Evolutionary conservation across 2,888 invertebrate species (phyloP).

Genomic region (Gnatocerus cornutus): DNA sequence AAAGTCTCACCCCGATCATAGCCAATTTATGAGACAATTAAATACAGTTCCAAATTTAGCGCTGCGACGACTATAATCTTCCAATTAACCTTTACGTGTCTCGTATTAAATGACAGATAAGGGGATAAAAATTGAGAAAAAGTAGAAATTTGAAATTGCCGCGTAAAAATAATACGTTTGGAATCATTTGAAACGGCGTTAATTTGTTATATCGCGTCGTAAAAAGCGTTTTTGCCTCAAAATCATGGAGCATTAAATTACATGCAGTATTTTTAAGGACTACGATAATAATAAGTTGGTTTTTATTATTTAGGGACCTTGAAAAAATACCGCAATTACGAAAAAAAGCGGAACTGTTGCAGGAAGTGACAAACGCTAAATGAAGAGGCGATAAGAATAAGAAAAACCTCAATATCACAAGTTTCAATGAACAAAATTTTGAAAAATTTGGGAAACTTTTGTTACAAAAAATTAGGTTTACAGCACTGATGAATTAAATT

Average conservation of each 20-base stretch:
- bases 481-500: too few relatives aligned
- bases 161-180: neutral
- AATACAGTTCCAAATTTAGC: neutral
- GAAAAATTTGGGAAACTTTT: too few relatives aligned
- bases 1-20: neutral
- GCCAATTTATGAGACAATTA: neutral
- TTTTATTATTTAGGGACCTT: too few relatives aligned
- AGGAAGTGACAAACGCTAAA: too few relatives aligned
- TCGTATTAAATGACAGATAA: too few relatives aligned
- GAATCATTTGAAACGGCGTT: neutral
- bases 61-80: neutral
- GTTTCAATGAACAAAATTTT: too few relatives aligned
- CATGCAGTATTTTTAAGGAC: neutral
- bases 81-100: neutral
- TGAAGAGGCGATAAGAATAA: too few relatives aligned
- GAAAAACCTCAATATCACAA: too few relatives aligned
- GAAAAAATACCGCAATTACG: too few relatives aligned
- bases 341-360: too few relatives aligned
- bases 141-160: neutral
- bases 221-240: neutral
- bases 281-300: neutral
- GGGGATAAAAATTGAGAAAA: too few relatives aligned
- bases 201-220: neutral
- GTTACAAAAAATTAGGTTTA: too few relatives aligned
- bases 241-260: conserved; percentile 4